Conservation (phyloP, 1,140 invertebrate genomes). For the Cydia splendana region DNA sequence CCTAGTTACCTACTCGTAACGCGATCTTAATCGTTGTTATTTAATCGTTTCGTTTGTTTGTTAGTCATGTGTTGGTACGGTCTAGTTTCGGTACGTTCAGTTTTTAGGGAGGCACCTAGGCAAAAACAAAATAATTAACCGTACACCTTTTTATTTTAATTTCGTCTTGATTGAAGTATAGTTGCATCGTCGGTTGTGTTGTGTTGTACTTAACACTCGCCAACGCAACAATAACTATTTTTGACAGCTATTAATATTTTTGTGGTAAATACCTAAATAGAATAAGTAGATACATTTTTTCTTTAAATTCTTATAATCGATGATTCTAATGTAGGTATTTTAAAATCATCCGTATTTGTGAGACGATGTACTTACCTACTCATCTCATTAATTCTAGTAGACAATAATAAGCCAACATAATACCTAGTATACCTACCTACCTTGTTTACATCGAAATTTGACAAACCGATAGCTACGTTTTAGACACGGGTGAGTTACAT, state of each 20-base stretch:
- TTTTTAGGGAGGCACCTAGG: neutral
- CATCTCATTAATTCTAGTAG: neutral
- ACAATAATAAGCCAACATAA: conserved; percentile 43
- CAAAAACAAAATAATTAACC: neutral
- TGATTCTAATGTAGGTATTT: too few relatives aligned
- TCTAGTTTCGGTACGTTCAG: neutral
- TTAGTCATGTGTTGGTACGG: neutral
- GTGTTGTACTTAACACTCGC: neutral
- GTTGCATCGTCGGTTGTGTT: neutral
- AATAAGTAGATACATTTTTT: too few relatives aligned
- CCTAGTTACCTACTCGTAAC: conserved; percentile 28
- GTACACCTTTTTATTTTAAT: neutral
- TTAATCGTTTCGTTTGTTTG: conserved; percentile 14
- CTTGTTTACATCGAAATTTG: conserved; percentile 67
- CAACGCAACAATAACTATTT: neutral
- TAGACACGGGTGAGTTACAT: conserved; percentile 32
- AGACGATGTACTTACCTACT: too few relatives aligned
- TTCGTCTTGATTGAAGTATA: neutral
- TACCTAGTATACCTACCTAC: conserved; percentile 36
- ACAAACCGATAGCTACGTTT: conserved; percentile 52
- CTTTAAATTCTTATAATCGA: too few relatives aligned
- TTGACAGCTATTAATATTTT: neutral
- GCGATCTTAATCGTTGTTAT: conserved; percentile 17
- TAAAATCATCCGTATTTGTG: too few relatives aligned
- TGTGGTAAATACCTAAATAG: too few relatives aligned